Percentiles rank a stretch among this genome's conserved stretches.
phyloP scores from a whole-genome alignment of 92 coral and sea anemone species.

The Metridium senile region DNA sequence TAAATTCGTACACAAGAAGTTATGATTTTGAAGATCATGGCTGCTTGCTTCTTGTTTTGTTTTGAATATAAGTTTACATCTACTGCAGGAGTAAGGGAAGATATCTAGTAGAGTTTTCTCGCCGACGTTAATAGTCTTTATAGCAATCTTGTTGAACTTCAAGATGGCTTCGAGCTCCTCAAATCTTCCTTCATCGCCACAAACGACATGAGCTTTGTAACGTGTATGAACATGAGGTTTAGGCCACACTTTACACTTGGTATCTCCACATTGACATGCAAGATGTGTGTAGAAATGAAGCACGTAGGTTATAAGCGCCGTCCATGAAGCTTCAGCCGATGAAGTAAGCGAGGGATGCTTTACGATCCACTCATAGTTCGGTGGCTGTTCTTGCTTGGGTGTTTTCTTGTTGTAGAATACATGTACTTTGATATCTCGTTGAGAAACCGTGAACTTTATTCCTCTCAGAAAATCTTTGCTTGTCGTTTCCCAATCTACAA shows the following conservation, averaged over 20 bases:
- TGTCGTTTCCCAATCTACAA: constrained; percentile 87
- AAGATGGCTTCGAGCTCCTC: constrained; percentile 83
- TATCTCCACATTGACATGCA: constrained; percentile 62
- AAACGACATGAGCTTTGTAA: constrained; percentile 69
- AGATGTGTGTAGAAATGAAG: constrained; percentile 81
- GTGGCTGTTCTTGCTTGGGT: constrained; percentile 50
- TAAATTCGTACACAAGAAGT: constrained; percentile 66
- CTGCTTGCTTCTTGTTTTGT: constrained; percentile 60
- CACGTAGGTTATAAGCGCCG: constrained; percentile 77
- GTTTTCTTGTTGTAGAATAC: constrained; percentile 84
- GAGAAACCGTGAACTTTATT: constrained; percentile 65
- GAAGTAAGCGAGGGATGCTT: constrained; percentile 69
- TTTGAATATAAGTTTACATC: constrained; percentile 79
- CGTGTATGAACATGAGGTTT: constrained; percentile 70
- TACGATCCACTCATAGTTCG: constrained; percentile 73
- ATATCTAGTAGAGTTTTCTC: constrained; percentile 76
- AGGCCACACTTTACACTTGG: constrained; percentile 67
- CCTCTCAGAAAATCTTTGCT: constrained; percentile 81
- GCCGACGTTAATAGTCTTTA: constrained; percentile 66
- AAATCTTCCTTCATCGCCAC: constrained; percentile 74
- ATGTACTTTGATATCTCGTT: constrained; percentile 68
- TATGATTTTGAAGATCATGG: constrained; percentile 73
- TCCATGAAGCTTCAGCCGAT: constrained; percentile 86
- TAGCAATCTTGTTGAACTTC: constrained; percentile 77
- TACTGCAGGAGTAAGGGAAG: constrained; percentile 67